Evolutionary conservation across 2,113 vertebrate species (phyloP).

Genomic region (Sinocyclocheilus anshuiensis): DNA sequence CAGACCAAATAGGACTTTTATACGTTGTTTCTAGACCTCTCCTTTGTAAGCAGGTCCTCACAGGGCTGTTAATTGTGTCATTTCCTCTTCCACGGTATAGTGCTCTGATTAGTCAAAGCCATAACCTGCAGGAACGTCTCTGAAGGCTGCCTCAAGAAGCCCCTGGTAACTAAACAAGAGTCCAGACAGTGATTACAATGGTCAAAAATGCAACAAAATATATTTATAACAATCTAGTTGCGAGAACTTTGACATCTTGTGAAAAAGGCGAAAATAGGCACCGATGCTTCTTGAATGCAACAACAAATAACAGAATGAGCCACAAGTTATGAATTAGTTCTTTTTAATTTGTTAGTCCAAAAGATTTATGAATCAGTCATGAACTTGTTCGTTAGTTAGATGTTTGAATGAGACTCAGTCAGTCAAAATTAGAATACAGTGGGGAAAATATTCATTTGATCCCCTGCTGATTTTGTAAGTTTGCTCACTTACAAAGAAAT

Average conservation of each 20-base stretch:
- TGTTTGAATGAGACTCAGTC: not conserved
- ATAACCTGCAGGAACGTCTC: constrained; percentile 42
- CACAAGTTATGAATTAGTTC: not conserved
- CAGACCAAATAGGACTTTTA: constrained; percentile 70
- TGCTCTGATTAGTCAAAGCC: constrained; percentile 57
- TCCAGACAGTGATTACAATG: not conserved
- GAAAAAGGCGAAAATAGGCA: not conserved
- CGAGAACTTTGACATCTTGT: not conserved
- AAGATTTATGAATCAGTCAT: not conserved
- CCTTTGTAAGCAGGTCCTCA: constrained; percentile 63
- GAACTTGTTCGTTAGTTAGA: not conserved
- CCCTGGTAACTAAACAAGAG: not conserved
- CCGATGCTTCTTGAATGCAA: not conserved
- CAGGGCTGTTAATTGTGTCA: constrained; percentile 65
- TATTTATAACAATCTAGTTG: not conserved
- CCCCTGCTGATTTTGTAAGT: too few species aligned
- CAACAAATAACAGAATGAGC: not conserved
- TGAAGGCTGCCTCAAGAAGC: not conserved
- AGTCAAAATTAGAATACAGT: not conserved
- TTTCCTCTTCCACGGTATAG: constrained; percentile 52
- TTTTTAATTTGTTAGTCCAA: not conserved
- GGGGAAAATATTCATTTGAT: too few species aligned
- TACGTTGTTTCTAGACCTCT: constrained; percentile 64
- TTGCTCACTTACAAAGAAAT: too few species aligned
- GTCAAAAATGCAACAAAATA: not conserved